Base-by-base conservation (phyloP, 1,140 invertebrate species). In the Rhagoletis zephyria region DNA sequence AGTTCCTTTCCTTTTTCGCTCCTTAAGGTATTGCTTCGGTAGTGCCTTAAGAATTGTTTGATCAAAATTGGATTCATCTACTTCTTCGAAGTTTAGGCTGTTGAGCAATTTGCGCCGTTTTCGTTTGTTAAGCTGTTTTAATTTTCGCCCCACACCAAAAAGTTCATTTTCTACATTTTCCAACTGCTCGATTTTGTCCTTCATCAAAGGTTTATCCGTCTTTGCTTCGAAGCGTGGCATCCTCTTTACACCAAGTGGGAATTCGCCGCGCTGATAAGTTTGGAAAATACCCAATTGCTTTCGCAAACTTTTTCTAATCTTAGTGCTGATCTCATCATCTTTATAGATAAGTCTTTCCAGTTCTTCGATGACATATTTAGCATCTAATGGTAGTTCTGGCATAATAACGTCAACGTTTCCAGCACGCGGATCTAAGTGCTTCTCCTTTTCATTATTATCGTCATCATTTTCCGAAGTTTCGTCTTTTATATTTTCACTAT, bases 351-450 rank as follows among this genome's bases (percentile, higher is more conserved):
- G 64, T 1, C 85, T 89, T 87, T 92, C 91, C 10, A 92, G 85
- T 77, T 92, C 92, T 4, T 90, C 89, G 63, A 92, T 77, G 6
- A 92, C 89, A 61, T 88, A 89, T 45, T 91, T 89, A 1, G 90
- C 90, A 77, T 92, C 92, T 51, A 97, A 95, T 45, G 94, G 94
- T 67, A 97, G 93, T 90, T 96, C 95, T 0, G 95, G 94, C 88
- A 97, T 94, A 74, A 94, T 93, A 1, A 97, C 96, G 93, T 97
- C 94, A 1, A 97, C 96, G 89, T 94, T 94, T 10, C 97, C 97
- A 48, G 97, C 97, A 86, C 97, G 94, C 40, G 97, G 96, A 94
- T 97, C 97, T 51, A 96, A 89, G 0, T 90, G 85, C 77, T 87
- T 87, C 45, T 85, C 10, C 2, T 90, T 87, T 56, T 85, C 56